Evolutionary conservation across 2,888 invertebrate species (phyloP), one percentile per base, ranked within the genome.

Genomic region (Coenonympha glycerion): DNA sequence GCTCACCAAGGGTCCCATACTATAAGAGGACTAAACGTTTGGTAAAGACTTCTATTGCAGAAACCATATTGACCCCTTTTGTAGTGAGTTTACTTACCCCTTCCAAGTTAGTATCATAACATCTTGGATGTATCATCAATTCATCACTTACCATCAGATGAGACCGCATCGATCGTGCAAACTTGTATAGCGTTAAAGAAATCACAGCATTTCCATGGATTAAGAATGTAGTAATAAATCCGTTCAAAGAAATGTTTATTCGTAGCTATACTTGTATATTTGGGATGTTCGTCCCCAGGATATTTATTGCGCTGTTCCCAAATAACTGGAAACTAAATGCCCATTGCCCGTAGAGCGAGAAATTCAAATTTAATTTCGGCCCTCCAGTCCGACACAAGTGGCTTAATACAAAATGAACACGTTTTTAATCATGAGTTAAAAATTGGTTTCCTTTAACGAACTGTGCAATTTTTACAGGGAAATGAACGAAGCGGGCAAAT

Each of bases 291-390:
- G 60, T 55, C 47, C 55, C 39, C 51, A 53, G 47, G 58, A 57
- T 56, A 63, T 64, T 64, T 64, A 64, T 67, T 64, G 58, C 62
- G 52, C 60, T 55, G 57, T 59, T 52, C 44, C 50, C 62, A 58
- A 62, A 53, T 61, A 60, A 61, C 62, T 66, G 24, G 40, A 34
- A 47, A 58, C 65, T 62, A 62, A 68, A 65, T 65, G 59, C 60
- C 61, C 54, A 55, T 55, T 65, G 59, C 60, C 61, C 54, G 55
- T 55, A 55, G 53, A 62, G 57, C 34, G 64, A 61, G 52, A 52
- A 55, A 55, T 58, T 62, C 56, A 60, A 65, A 71, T 69, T 66
- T 64, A 65, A 70, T 69, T 71, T 41, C 30, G 19, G 19, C 41
- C 18, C 28, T 28, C 41, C 41, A 9, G 19, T 3, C 41, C 39